phyloP scores from a whole-genome alignment of 2,113 vertebrate species.

The Gorsachius goisagi region DNA sequence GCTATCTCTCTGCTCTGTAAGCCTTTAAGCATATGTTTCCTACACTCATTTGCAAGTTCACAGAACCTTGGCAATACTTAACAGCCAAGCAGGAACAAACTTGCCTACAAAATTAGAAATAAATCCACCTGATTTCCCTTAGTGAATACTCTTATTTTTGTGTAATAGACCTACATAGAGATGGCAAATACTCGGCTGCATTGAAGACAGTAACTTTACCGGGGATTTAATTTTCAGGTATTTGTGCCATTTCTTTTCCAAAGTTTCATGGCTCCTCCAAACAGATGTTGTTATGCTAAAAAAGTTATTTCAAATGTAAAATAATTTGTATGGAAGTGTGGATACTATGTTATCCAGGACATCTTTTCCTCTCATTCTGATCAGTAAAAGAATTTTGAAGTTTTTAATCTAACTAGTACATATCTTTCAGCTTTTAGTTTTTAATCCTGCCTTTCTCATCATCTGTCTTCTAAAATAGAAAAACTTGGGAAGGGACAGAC shows the following conservation, averaged over 20 bases:
- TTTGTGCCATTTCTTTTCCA: background rate
- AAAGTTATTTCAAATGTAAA: background rate
- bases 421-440: background rate
- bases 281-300: background rate
- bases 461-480: background rate
- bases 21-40: slow-evolving; percentile 59
- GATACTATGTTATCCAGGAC: background rate
- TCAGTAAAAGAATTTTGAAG: background rate
- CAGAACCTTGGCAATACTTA: slow-evolving; percentile 32
- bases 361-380: background rate
- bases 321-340: background rate
- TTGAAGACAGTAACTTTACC: background rate
- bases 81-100: background rate
- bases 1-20: slow-evolving; percentile 11
- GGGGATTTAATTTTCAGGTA: background rate
- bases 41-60: slow-evolving; percentile 59
- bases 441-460: background rate
- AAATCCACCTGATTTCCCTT: background rate
- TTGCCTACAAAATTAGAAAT: background rate
- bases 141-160: background rate
- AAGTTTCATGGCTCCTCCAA: background rate
- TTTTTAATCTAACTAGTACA: background rate
- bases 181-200: background rate
- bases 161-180: background rate
- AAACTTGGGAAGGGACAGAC: background rate